Conservation (phyloP, 2,797 vertebrate species). For the Fistularia commersonii region DNA sequence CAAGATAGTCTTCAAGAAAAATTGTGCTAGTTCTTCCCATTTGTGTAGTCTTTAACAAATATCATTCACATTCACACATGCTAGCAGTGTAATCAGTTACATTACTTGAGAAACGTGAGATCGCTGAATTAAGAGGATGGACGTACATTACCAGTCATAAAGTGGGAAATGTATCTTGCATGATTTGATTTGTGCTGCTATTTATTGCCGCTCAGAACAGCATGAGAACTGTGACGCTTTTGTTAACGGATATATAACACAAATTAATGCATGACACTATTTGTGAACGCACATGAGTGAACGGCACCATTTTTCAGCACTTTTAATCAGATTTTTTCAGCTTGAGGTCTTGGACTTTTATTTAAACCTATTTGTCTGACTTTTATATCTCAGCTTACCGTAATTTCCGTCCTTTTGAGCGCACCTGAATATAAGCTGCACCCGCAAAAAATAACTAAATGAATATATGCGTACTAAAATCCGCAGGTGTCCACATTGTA, state of each 20-base stretch:
- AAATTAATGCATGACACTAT: conserved; percentile 40
- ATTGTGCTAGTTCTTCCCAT: too few species aligned
- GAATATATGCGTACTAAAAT: too few species aligned
- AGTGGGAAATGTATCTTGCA: conserved; percentile 41
- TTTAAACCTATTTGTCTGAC: too few species aligned
- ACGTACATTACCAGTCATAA: conserved; percentile 2
- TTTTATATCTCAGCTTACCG: too few species aligned
- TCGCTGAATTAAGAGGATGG: not conserved
- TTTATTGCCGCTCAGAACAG: conserved; percentile 41
- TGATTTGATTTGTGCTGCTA: conserved; percentile 36
- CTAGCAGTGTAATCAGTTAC: not conserved
- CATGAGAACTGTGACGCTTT: conserved; percentile 48
- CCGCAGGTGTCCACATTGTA: too few species aligned
- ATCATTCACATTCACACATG: conserved; percentile 11
- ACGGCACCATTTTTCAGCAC: conserved; percentile 39
- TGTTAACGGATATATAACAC: conserved; percentile 6
- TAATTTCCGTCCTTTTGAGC: too few species aligned
- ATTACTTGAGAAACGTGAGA: too few species aligned
- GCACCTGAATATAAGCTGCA: too few species aligned
- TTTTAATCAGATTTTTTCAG: not conserved
- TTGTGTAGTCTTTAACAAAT: conserved; percentile 2
- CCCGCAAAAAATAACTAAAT: too few species aligned
- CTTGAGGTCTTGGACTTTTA: too few species aligned
- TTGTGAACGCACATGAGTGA: conserved; percentile 44
- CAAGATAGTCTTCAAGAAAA: too few species aligned